Evolutionary conservation across 2,797 vertebrate species (phyloP), one percentile per base, ranked within the genome.

Genomic region (Fratercula arctica): DNA sequence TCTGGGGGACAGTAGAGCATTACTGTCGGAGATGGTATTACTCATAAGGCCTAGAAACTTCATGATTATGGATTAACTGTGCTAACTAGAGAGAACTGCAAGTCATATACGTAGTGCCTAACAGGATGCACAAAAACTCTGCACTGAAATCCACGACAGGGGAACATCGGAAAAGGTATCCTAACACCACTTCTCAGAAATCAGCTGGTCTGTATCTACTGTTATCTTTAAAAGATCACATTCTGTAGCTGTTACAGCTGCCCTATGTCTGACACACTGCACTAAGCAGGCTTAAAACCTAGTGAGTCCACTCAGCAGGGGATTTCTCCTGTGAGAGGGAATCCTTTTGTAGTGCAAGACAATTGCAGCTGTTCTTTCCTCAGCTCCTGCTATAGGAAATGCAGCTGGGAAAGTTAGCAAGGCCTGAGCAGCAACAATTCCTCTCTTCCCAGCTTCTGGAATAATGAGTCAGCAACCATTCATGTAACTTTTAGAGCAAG

Each of bases 341-440:
- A 91, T 88, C 79, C 57, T 83, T 87, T 50, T 46, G 68, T 54
- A 70, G 59, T 11, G 19, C 20, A 74, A 83, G 61, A 69, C 46
- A 89, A 79, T 56, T 80, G 72, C 64, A 93, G 51, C 79, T 83
- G 16, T 63, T 94, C 63, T 33, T 85, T 94, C 39, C 84, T 87
- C 56, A 85, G 63, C n/a, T 87, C 24, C 68, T 68, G 31, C 51
- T 82, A 19, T 7, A 87, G 60, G 72, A 96, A 92, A 87, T 45
- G 53, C 48, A 92, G 24, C 78, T 92, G 45, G 33, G n/a, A 93
- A 76, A 80, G n/a, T 46, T 16, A 77, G 24, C 23, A 80, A 87
- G 37, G 18, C 29, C 33, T 48, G 33, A 54, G 69, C 51, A 92
- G 54, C 77, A 93, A 41, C 46, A 82, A 25, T 31, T 88, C 39